A percentile compares a stretch with the other conserved stretches of the same genome.
These are phyloP conservation scores for Peromyscus melanophrys DNA, from an alignment of 2,797 vertebrate species.

Conservation along the genomic window DNA sequence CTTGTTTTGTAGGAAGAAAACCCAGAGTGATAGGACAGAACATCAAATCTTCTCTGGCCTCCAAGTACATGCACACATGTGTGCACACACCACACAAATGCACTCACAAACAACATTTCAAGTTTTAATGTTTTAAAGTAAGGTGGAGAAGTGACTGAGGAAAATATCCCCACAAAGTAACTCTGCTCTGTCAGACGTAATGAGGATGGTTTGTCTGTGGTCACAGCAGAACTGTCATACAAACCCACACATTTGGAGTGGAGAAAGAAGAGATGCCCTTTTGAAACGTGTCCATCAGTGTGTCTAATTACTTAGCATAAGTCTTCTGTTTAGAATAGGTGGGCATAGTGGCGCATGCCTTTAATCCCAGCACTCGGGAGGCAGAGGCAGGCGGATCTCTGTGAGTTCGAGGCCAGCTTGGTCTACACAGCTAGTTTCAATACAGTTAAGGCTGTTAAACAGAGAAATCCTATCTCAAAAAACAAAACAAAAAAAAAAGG, in stretches of 20 bases:
- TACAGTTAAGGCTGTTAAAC: neutral
- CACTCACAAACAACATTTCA: neutral
- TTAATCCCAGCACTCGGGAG: neutral
- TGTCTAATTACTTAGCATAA: constrained; percentile 45
- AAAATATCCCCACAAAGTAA: neutral
- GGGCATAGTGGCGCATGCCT: neutral
- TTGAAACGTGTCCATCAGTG: constrained; percentile 41
- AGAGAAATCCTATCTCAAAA: neutral
- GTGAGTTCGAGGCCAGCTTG: neutral
- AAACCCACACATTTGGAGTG: neutral
- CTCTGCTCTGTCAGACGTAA: neutral
- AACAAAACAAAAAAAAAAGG: neutral
- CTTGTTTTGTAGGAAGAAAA: neutral
- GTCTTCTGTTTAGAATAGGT: constrained; percentile 39
- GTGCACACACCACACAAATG: neutral
- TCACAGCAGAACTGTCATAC: neutral
- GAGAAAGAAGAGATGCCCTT: constrained; percentile 42
- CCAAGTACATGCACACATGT: neutral
- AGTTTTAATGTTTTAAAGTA: neutral
- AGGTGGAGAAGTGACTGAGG: neutral
- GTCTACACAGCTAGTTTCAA: neutral
- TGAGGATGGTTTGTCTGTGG: neutral
- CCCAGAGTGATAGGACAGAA: neutral
- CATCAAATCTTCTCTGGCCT: neutral
- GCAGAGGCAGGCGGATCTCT: neutral